These are phyloP conservation scores for Drosophila ohnishii DNA, from an alignment of 1,140 invertebrate genomes.

Conservation along the genomic window DNA sequence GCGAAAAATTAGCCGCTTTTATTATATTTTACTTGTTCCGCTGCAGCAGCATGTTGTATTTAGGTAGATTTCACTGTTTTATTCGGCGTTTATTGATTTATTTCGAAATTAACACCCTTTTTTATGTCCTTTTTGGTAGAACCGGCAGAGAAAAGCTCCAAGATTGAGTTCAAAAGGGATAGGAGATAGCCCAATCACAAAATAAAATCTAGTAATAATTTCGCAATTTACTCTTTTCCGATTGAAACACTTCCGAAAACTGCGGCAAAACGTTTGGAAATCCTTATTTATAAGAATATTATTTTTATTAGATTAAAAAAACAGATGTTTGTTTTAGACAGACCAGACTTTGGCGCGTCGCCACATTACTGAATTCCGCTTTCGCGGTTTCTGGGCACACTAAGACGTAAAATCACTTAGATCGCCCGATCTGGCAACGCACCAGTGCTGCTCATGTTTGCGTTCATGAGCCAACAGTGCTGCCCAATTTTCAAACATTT, in stretches of 20 bases:
- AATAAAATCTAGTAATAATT: conserved; percentile 13
- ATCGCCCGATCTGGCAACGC: too few relatives aligned
- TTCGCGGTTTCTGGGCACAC: too few relatives aligned
- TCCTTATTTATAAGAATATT: conserved; percentile 1
- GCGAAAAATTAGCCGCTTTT: conserved; percentile 53
- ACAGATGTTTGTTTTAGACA: conserved; percentile 9
- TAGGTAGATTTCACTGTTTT: conserved; percentile 5
- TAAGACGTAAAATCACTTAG: too few relatives aligned
- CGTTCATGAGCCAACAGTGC: too few relatives aligned
- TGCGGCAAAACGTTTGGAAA: conserved; percentile 6
- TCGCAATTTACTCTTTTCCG: conserved; percentile 35
- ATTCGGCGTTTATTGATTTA: conserved; percentile 6
- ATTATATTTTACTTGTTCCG: conserved; percentile 75
- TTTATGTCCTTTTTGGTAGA: conserved; percentile 19
- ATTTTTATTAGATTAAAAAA: not conserved
- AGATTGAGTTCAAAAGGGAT: not conserved
- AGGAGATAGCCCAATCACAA: conserved; percentile 8
- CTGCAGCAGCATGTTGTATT: conserved; percentile 71
- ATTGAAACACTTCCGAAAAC: conserved; percentile 6
- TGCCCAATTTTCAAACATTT: too few relatives aligned
- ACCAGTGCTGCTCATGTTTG: too few relatives aligned
- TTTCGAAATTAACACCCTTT: conserved; percentile 4
- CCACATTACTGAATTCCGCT: too few relatives aligned
- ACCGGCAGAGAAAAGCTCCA: not conserved
- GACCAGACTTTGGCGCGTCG: not conserved